phyloP scores from a whole-genome alignment of 2,797 vertebrate species.

The Rousettus madagascariensis region DNA sequence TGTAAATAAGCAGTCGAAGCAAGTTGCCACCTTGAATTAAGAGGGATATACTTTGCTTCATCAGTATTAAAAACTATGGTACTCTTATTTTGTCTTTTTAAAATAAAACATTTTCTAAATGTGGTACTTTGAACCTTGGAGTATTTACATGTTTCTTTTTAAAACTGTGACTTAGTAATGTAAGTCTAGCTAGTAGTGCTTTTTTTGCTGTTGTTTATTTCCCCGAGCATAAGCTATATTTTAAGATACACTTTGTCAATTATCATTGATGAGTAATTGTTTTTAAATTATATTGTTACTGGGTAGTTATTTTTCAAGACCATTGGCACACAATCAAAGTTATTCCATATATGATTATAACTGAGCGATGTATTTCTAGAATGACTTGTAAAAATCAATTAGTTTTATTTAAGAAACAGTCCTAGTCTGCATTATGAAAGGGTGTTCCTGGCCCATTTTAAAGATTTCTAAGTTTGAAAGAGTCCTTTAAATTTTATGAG shows the following conservation, averaged over 20 bases:
- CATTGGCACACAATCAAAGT: constrained; percentile 38
- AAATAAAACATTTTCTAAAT: constrained; percentile 70
- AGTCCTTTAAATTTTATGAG: constrained; percentile 45
- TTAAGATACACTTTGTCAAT: constrained; percentile 55
- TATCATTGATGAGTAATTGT: constrained; percentile 43
- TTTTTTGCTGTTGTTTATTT: constrained; percentile 65
- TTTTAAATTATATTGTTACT: constrained; percentile 55
- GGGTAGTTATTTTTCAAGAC: constrained; percentile 52
- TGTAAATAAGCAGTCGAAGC: constrained; percentile 80
- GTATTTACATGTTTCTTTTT: constrained; percentile 79
- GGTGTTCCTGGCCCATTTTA: background rate
- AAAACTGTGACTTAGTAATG: constrained; percentile 79
- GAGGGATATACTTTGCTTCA: constrained; percentile 79
- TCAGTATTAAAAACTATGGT: constrained; percentile 86
- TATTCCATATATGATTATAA: constrained; percentile 14
- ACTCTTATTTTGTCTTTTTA: constrained; percentile 77
- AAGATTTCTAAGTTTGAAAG: constrained; percentile 8
- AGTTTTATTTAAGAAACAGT: constrained; percentile 37
- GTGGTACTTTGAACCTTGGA: constrained; percentile 81
- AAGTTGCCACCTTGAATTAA: constrained; percentile 72
- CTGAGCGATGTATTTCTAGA: constrained; percentile 38
- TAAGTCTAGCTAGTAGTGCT: constrained; percentile 69
- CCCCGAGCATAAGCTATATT: constrained; percentile 73
- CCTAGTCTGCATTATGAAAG: background rate
- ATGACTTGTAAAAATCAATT: background rate